phyloP scores from a whole-genome alignment of 2,888 invertebrate genomes.

The Apamea anceps region DNA sequence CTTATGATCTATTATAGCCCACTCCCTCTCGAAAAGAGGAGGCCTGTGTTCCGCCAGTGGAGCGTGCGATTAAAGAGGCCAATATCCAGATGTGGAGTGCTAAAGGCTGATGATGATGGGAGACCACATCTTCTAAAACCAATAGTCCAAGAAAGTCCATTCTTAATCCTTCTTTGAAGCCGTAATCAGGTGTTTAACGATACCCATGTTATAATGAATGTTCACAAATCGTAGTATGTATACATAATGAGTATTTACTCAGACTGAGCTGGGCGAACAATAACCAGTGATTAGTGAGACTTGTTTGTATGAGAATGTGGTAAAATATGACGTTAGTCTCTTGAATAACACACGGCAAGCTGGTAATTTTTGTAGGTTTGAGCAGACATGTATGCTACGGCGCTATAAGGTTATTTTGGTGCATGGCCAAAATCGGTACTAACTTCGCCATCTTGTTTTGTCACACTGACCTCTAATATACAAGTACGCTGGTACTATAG shows the following conservation, averaged over 20 bases:
- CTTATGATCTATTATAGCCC: too few relatives aligned
- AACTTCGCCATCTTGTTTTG: background rate
- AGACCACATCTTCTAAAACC: background rate
- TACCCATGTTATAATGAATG: slow-evolving; percentile 25
- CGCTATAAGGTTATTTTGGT: background rate
- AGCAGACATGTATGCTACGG: background rate
- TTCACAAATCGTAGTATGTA: slow-evolving; percentile 26
- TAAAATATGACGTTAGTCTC: slow-evolving; percentile 21
- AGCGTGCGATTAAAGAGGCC: background rate
- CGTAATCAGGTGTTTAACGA: slow-evolving; percentile 24
- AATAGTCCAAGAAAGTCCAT: background rate
- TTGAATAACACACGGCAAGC: background rate
- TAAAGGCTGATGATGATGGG: background rate
- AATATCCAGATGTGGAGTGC: too few relatives aligned
- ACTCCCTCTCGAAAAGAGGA: too few relatives aligned
- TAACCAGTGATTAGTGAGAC: slow-evolving; percentile 47
- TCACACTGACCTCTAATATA: too few relatives aligned
- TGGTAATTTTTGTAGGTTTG: background rate
- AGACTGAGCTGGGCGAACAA: slow-evolving; percentile 51
- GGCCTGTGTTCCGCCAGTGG: too few relatives aligned
- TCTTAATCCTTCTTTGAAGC: background rate
- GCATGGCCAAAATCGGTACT: background rate
- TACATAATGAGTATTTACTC: slow-evolving; percentile 44
- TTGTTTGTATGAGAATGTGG: slow-evolving; percentile 24
- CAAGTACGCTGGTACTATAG: too few relatives aligned